phyloP scores from a whole-genome alignment of 2,113 vertebrate genomes.

The Cromileptes altivelis region DNA sequence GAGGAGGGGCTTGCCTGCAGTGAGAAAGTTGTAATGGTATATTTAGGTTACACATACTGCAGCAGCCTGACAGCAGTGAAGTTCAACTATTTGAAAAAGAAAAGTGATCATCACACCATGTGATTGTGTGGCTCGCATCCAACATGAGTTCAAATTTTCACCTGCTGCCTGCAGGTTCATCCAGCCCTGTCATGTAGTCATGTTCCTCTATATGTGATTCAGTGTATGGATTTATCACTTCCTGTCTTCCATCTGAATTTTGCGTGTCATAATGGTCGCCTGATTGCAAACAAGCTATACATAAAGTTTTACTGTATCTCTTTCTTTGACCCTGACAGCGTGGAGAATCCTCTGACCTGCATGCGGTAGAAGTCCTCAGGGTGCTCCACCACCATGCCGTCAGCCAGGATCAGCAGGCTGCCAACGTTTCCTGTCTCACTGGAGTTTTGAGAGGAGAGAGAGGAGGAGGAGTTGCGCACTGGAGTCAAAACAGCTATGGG shows the following conservation, averaged over 20 bases:
- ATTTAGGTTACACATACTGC: too few relatives aligned
- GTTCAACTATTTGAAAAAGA: neutral
- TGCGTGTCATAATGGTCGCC: too few relatives aligned
- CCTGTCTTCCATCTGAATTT: too few relatives aligned
- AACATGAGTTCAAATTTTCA: too few relatives aligned
- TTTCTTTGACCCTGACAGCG: slow-evolving; percentile 79
- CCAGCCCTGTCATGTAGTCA: too few relatives aligned
- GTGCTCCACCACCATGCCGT: slow-evolving; percentile 90
- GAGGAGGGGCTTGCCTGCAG: slow-evolving; percentile 95
- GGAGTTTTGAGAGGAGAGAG: slow-evolving; percentile 92
- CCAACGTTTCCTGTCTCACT: slow-evolving; percentile 92
- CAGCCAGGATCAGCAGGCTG: slow-evolving; percentile 92
- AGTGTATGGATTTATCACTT: too few relatives aligned
- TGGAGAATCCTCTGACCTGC: slow-evolving; percentile 87
- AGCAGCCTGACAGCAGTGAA: neutral
- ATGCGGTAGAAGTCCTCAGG: slow-evolving; percentile 95
- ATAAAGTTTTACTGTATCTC: too few relatives aligned
- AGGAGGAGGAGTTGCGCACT: slow-evolving; percentile 92
- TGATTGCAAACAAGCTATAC: too few relatives aligned
- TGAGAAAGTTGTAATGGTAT: neutral
- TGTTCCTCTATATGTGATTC: too few relatives aligned
- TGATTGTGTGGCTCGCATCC: too few relatives aligned
- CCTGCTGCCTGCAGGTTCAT: too few relatives aligned
- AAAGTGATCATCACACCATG: too few relatives aligned
- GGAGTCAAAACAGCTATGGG: slow-evolving; percentile 87